phyloP scores from a whole-genome alignment of 2,888 invertebrate species.

The Lepidonotus clava region DNA sequence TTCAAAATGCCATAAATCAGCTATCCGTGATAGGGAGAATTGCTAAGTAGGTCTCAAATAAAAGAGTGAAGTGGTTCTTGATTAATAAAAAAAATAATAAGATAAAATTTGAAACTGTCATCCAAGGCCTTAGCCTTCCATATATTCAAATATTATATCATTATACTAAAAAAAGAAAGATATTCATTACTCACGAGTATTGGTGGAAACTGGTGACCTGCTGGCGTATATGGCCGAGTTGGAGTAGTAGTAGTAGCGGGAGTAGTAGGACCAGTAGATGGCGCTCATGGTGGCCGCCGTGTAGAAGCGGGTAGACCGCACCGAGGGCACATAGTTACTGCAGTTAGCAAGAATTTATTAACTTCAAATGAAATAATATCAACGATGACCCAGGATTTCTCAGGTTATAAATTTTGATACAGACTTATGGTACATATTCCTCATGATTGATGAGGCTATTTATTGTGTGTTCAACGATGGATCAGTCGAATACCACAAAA shows the following conservation, averaged over 20 bases:
- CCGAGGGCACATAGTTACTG: not conserved
- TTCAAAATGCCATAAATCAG: too few relatives aligned
- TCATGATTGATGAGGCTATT: too few relatives aligned
- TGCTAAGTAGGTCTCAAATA: too few relatives aligned
- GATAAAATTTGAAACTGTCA: not conserved
- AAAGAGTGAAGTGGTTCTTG: not conserved
- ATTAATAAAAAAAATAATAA: not conserved
- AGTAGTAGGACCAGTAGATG: not conserved
- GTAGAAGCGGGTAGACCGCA: not conserved
- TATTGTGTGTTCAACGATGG: too few relatives aligned
- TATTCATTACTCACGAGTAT: not conserved
- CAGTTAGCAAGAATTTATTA: too few relatives aligned
- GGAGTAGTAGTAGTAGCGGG: not conserved
- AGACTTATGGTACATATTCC: too few relatives aligned
- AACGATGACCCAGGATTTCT: too few relatives aligned
- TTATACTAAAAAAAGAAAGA: not conserved
- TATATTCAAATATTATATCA: not conserved
- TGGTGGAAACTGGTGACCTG: not conserved
- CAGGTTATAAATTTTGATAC: too few relatives aligned
- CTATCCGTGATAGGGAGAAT: too few relatives aligned
- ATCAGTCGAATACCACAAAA: too few relatives aligned
- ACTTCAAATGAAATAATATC: too few relatives aligned
- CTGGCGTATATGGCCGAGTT: not conserved
- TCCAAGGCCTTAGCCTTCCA: not conserved
- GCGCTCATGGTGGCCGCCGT: not conserved